Conservation (phyloP, 30 jellyfish, hydroid and myxozoan genomes). For the Turritopsis rubra region DNA sequence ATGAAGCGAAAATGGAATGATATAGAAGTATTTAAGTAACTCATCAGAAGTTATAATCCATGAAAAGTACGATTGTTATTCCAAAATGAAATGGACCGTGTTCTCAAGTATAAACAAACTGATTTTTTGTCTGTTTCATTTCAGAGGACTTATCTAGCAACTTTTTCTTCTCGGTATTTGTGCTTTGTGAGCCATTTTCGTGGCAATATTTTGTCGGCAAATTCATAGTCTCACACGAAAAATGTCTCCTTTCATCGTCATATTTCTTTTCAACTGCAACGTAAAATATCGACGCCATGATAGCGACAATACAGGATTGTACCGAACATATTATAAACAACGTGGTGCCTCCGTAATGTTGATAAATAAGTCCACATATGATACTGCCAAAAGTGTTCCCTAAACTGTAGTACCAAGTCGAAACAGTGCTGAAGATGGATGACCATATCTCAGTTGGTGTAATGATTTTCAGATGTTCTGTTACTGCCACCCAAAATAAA, state of each 20-base stretch:
- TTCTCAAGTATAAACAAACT: no score
- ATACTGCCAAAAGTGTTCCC: slow-evolving; percentile 10
- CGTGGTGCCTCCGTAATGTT: slow-evolving; percentile 5
- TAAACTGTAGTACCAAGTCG: background rate
- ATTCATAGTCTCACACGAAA: no score
- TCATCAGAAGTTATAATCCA: no score
- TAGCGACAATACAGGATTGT: background rate
- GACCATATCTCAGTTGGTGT: slow-evolving; percentile 7
- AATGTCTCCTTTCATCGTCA: background rate
- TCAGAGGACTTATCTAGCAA: no score
- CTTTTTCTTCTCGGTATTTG: no score
- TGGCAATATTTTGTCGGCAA: no score
- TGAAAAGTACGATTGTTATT: no score
- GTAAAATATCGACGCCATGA: background rate
- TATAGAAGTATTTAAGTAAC: no score
- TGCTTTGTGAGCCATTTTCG: no score
- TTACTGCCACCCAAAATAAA: slow-evolving; percentile 14
- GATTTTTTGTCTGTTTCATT: no score
- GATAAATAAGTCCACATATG: slow-evolving; percentile 14
- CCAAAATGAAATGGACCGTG: no score
- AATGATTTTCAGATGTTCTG: slow-evolving; percentile 9
- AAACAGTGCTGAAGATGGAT: slow-evolving; percentile 11
- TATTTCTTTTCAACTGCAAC: background rate
- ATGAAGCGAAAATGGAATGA: no score
- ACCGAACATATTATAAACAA: background rate